A percentile compares a stretch with the other conserved stretches of the same genome.
Evolutionary conservation across 2,113 vertebrate species (phyloP).

Genomic region (Dendrocopos noguchii): DNA sequence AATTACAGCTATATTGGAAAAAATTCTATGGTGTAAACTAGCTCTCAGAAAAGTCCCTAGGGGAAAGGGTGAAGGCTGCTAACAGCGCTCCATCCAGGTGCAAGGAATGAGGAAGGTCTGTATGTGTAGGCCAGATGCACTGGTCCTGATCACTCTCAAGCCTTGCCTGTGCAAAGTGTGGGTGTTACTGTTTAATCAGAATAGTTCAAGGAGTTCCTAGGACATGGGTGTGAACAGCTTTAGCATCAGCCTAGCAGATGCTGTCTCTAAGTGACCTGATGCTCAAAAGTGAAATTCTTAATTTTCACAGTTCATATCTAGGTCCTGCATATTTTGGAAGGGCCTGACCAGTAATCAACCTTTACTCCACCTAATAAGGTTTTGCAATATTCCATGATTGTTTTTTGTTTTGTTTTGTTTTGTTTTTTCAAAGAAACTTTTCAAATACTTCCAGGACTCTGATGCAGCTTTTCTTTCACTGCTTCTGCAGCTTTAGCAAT

Average conservation of each 20-base stretch:
- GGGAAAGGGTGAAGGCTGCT: background rate
- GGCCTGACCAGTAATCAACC: background rate
- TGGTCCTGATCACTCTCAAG: background rate
- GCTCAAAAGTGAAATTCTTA: background rate
- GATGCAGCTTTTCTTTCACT: background rate
- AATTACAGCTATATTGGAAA: slow-evolving; percentile 29
- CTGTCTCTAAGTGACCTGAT: background rate
- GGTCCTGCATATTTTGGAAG: background rate
- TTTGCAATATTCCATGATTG: background rate
- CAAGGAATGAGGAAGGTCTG: background rate
- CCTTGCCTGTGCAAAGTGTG: background rate
- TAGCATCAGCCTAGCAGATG: background rate
- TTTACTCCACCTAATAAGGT: background rate
- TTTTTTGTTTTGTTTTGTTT: background rate
- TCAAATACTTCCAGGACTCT: background rate
- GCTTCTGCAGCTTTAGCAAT: background rate
- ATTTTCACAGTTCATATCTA: background rate
- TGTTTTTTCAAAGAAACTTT: background rate
- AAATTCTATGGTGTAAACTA: slow-evolving; percentile 13
- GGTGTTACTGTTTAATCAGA: background rate
- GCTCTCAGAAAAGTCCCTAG: background rate
- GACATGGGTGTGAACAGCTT: background rate
- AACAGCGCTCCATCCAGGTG: slow-evolving; percentile 16
- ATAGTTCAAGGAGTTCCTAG: background rate
- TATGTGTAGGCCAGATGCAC: background rate